Evolutionary conservation across 2,888 invertebrate species (phyloP), one percentile per base, ranked within the genome.

Genomic region (Thelaira solivaga): DNA sequence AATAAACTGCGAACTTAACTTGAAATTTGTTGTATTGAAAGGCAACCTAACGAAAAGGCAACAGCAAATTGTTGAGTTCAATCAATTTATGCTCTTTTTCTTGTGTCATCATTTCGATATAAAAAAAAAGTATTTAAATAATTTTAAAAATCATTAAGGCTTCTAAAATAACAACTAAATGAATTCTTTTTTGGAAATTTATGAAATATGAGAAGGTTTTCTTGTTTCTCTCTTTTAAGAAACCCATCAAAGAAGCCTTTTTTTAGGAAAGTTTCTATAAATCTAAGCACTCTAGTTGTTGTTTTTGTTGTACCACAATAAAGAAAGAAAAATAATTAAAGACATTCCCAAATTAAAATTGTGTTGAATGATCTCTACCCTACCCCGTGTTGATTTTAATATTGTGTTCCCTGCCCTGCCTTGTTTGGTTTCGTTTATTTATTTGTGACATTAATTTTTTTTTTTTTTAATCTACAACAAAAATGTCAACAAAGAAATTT

Each of bases 221-320:
- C n/a, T n/a, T n/a, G n/a, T n/a, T n/a, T n/a, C n/a, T n/a, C n/a
- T n/a, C n/a, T n/a, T n/a, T n/a, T n/a, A n/a, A n/a, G n/a, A n/a
- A n/a, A n/a, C n/a, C n/a, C n/a, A n/a, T n/a, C n/a, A n/a, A n/a
- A 41, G 77, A 77, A 76, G 76, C 57, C 74, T 72, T 55, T 74
- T 67, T 45, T 69, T 62, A 65, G 59, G n/a, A n/a, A n/a, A n/a
- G n/a, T n/a, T n/a, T n/a, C n/a, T n/a, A n/a, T n/a, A n/a, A n/a
- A n/a, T n/a, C n/a, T n/a, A n/a, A n/a, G n/a, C n/a, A n/a, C n/a
- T n/a, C n/a, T n/a, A n/a, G n/a, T n/a, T n/a, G n/a, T n/a, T n/a
- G n/a, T n/a, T 34, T n/a, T 67, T 45, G 18, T 53, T 7, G 7
- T n/a, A n/a, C n/a, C n/a, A n/a, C n/a, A n/a, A n/a, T n/a, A n/a